These are phyloP conservation scores for Perizoma flavofasciatum DNA, from an alignment of 2,888 invertebrate genomes.

Conservation along the genomic window DNA sequence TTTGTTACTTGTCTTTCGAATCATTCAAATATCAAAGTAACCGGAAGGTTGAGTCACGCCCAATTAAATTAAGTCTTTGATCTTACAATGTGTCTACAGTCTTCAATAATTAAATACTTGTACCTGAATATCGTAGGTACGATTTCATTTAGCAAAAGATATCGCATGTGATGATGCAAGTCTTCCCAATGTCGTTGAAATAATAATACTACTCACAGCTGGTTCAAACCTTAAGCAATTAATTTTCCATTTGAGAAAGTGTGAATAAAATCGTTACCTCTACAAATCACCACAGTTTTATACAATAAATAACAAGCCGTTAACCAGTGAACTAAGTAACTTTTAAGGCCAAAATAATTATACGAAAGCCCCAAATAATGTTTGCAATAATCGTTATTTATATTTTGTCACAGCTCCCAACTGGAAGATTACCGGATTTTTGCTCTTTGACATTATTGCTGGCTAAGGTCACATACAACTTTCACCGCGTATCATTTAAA, in stretches of 20 bases:
- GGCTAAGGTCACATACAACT: constrained; percentile 44
- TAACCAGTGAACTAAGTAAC: no score
- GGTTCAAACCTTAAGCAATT: background rate
- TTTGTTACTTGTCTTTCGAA: background rate
- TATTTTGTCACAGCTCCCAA: constrained; percentile 9
- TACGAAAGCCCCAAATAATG: constrained; percentile 9
- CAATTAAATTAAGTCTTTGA: no score
- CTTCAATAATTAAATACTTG: no score
- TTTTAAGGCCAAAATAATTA: background rate
- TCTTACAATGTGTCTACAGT: no score
- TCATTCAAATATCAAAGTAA: no score
- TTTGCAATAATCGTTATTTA: constrained; percentile 11
- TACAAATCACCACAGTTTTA: background rate
- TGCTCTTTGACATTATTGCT: constrained; percentile 44
- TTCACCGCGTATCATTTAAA: constrained; percentile 46
- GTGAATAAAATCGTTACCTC: background rate
- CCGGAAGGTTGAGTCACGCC: no score
- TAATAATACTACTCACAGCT: background rate
- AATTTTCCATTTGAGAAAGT: background rate
- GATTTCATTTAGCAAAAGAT: no score
- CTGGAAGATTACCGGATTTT: constrained; percentile 34
- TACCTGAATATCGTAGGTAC: no score
- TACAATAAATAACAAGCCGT: background rate
- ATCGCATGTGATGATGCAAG: background rate
- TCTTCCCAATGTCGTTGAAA: constrained; percentile 7